phyloP scores from a whole-genome alignment of 2,113 vertebrate species.

The Butorides virescens region DNA sequence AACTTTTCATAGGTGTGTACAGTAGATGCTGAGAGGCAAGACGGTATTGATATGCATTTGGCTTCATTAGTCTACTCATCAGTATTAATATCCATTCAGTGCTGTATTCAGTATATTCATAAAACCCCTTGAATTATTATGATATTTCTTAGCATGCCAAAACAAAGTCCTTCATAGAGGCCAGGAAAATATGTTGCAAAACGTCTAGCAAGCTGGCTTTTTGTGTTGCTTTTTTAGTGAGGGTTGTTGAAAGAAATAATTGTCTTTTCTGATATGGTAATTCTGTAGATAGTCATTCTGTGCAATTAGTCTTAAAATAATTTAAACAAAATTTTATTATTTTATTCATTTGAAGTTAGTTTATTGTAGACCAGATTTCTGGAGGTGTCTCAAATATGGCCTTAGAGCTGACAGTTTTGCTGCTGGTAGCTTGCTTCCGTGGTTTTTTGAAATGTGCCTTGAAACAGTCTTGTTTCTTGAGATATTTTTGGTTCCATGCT shows the following conservation, averaged over 20 bases:
- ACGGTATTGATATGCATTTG: background rate
- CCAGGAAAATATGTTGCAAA: background rate
- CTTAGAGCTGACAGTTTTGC: background rate
- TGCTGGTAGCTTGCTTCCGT: background rate
- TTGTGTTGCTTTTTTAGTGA: background rate
- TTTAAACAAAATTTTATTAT: background rate
- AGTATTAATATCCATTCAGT: background rate
- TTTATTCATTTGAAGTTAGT: background rate
- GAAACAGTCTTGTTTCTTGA: background rate
- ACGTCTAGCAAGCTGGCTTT: background rate
- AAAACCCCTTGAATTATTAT: background rate
- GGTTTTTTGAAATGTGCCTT: background rate
- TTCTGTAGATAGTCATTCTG: background rate
- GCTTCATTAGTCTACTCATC: background rate
- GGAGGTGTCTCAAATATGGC: background rate
- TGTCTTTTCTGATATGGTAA: background rate
- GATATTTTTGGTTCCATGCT: background rate
- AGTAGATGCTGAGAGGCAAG: background rate
- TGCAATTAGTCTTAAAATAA: background rate
- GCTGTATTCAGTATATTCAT: background rate
- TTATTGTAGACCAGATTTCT: background rate
- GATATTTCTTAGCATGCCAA: background rate
- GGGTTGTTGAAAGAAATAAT: background rate
- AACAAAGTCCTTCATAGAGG: background rate
- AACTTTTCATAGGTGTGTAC: background rate